phyloP scores from a whole-genome alignment of 2,888 invertebrate genomes.

The Nemotelus nigrinus region DNA sequence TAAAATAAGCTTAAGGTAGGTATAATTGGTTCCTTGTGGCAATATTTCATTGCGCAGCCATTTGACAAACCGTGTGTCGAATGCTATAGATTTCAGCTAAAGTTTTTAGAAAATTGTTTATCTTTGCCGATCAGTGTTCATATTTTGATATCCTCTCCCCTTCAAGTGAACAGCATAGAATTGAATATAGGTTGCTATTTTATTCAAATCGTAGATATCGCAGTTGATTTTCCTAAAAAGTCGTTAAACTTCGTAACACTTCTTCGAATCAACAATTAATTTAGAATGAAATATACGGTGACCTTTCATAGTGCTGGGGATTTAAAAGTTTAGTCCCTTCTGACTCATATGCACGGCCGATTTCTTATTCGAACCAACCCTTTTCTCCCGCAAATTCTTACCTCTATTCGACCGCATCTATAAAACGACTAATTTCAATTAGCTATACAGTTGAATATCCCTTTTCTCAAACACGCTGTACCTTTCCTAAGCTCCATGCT shows the following conservation, averaged over 20 bases:
- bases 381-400: not conserved
- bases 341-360: not conserved
- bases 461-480: constrained; percentile 9
- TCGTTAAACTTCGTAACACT: not conserved
- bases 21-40: too few relatives aligned
- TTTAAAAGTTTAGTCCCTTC: not conserved
- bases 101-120: too few relatives aligned
- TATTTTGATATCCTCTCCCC: too few relatives aligned
- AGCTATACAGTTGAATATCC: constrained; percentile 15
- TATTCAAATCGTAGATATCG: not conserved
- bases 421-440: constrained; percentile 47
- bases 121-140: too few relatives aligned
- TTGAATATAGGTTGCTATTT: too few relatives aligned
- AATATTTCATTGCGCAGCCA: too few relatives aligned
- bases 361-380: not conserved
- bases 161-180: too few relatives aligned
- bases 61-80: too few relatives aligned
- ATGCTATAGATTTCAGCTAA: too few relatives aligned
- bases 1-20: too few relatives aligned
- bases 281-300: constrained; percentile 11
- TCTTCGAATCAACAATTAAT: constrained; percentile 15
- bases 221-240: not conserved
- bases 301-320: constrained; percentile 18
- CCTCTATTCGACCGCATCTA: constrained; percentile 41
- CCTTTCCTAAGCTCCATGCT: constrained; percentile 9